Percentiles rank a stretch among this genome's conserved stretches.
Conservation (phyloP, 1,140 invertebrate species). For the Scaptomyza hsui region DNA sequence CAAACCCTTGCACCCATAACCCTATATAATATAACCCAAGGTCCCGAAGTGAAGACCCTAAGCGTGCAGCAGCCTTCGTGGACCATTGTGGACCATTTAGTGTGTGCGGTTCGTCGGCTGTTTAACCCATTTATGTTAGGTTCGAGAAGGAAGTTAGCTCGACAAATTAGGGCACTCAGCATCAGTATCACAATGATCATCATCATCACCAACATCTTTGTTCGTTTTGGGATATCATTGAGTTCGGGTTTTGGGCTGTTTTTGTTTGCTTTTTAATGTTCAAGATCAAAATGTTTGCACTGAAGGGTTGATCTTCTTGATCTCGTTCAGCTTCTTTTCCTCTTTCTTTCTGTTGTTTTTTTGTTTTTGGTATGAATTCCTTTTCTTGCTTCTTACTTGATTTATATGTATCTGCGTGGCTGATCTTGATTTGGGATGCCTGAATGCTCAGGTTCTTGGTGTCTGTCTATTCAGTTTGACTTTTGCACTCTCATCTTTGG, state of each 20-base stretch:
- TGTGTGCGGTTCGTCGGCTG: constrained; percentile 66
- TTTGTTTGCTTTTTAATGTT: constrained; percentile 62
- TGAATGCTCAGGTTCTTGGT: constrained; percentile 47
- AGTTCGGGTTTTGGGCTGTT: constrained; percentile 59
- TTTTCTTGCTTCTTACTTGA: constrained; percentile 52
- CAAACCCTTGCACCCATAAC: constrained; percentile 43
- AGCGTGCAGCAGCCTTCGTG: constrained; percentile 56
- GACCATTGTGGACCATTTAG: constrained; percentile 71
- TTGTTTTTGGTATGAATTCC: constrained; percentile 20
- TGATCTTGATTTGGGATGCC: constrained; percentile 66
- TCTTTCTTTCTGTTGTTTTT: constrained; percentile 19
- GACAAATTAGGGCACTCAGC: constrained; percentile 80
- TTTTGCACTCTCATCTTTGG: constrained; percentile 76
- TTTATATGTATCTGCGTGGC: constrained; percentile 53
- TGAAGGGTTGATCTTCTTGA: constrained; percentile 77
- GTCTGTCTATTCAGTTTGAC: constrained; percentile 67
- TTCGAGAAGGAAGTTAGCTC: constrained; percentile 43
- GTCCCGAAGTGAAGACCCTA: constrained; percentile 30
- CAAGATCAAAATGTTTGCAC: constrained; percentile 78
- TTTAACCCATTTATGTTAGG: constrained; percentile 75
- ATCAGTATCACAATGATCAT: constrained; percentile 20
- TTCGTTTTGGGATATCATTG: constrained; percentile 55
- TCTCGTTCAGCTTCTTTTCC: constrained; percentile 44
- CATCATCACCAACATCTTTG: constrained; percentile 29
- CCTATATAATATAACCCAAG: constrained; percentile 11